Percentiles rank a stretch among this genome's conserved stretches.
These are phyloP conservation scores for Trematocara marginatum DNA, from an alignment of 2,113 vertebrate species.

Conservation along the genomic window DNA sequence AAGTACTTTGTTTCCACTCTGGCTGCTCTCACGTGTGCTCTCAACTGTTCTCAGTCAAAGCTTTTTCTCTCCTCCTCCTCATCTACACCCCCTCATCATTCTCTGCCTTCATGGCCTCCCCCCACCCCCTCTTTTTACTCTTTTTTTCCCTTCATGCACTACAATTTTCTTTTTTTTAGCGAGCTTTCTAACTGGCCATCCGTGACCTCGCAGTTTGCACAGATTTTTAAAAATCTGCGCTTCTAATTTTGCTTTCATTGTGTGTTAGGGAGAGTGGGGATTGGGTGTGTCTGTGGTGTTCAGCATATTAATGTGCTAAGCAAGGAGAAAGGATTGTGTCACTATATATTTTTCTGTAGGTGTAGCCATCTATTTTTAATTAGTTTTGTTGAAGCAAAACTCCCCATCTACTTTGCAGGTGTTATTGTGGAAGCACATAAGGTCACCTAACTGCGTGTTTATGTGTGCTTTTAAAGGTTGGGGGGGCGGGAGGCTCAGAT, in stretches of 20 bases:
- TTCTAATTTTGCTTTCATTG: constrained; percentile 14
- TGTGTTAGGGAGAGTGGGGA: background rate
- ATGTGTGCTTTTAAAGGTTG: background rate
- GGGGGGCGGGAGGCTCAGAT: constrained; percentile 30
- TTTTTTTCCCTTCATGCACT: background rate
- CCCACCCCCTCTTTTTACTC: background rate
- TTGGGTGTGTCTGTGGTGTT: background rate
- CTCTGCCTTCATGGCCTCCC: constrained; percentile 22
- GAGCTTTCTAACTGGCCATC: background rate
- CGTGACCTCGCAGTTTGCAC: background rate
- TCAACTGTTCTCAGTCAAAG: constrained; percentile 33
- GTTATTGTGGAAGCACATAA: background rate
- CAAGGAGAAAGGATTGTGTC: constrained; percentile 36
- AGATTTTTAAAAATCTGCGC: background rate
- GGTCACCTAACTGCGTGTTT: constrained; percentile 34
- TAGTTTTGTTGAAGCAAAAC: background rate
- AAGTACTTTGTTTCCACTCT: background rate
- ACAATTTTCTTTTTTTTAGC: background rate
- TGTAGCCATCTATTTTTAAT: constrained; percentile 25
- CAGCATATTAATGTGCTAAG: constrained; percentile 34
- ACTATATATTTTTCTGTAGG: constrained; percentile 15
- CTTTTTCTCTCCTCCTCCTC: constrained; percentile 45
- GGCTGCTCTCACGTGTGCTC: background rate
- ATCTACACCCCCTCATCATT: constrained; percentile 17
- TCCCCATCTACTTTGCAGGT: constrained; percentile 26